Percentiles rank a stretch among this genome's conserved stretches.
phyloP scores from a whole-genome alignment of 2,797 vertebrate genomes.

The Cynopterus sphinx region DNA sequence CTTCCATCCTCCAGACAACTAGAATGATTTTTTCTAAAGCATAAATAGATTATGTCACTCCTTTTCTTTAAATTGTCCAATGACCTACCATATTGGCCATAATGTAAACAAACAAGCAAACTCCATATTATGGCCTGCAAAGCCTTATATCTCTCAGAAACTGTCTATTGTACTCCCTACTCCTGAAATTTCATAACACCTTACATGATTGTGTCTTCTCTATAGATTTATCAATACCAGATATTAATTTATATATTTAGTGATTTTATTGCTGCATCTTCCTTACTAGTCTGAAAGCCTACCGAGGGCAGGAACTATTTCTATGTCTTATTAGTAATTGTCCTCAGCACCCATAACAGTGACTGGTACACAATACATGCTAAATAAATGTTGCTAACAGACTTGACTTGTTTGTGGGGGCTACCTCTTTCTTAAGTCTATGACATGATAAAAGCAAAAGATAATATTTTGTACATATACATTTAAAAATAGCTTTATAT shows the following conservation, averaged over 20 bases:
- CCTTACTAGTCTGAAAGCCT: neutral
- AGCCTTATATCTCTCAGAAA: neutral
- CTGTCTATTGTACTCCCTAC: neutral
- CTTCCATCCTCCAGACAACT: neutral
- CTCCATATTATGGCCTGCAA: neutral
- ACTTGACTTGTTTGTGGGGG: neutral
- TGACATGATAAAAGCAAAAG: neutral
- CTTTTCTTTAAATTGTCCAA: neutral
- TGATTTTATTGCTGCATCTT: neutral
- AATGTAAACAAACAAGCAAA: conserved; percentile 18
- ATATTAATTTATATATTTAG: neutral
- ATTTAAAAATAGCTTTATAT: conserved; percentile 12
- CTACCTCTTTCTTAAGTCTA: neutral
- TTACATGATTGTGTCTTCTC: neutral
- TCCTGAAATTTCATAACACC: neutral
- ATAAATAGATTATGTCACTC: neutral
- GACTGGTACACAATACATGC: neutral
- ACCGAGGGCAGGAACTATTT: neutral
- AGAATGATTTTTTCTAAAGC: neutral
- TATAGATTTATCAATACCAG: neutral
- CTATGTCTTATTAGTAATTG: neutral
- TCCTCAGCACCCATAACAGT: neutral
- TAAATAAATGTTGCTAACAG: conserved; percentile 13
- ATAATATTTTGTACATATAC: neutral
- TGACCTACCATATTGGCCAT: neutral